phyloP scores from a whole-genome alignment of 2,888 invertebrate species.

The Hipparchia sbordonii region DNA sequence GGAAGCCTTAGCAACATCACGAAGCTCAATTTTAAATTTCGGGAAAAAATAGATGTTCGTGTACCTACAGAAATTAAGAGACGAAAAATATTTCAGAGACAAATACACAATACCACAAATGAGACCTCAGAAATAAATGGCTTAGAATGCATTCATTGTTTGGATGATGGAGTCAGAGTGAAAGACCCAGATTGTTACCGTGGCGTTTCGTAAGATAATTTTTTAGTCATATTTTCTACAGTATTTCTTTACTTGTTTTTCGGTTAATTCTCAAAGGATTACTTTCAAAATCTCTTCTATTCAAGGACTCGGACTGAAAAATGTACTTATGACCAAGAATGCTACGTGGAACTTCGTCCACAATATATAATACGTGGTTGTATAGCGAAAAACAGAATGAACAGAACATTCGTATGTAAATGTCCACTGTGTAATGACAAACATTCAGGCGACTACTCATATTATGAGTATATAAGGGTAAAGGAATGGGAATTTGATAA shows the following conservation, averaged over 20 bases:
- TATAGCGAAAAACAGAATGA: conserved; percentile 51
- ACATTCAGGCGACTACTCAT: conserved; percentile 51
- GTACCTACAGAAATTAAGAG: conserved; percentile 39
- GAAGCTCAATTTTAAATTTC: conserved; percentile 46
- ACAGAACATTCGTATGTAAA: conserved; percentile 67
- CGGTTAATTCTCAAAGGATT: not conserved
- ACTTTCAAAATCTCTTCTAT: not conserved
- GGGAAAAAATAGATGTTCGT: conserved; percentile 41
- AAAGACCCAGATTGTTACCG: conserved; percentile 52
- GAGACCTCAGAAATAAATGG: conserved; percentile 19
- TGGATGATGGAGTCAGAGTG: conserved; percentile 43
- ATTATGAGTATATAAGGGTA: conserved; percentile 57
- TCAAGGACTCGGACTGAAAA: conserved; percentile 33
- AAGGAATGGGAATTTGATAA: conserved; percentile 68
- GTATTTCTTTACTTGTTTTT: not conserved
- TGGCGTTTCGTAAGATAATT: conserved; percentile 51
- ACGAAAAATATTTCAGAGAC: conserved; percentile 22
- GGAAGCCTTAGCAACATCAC: conserved; percentile 46
- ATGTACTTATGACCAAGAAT: conserved; percentile 55
- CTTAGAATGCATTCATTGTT: conserved; percentile 54
- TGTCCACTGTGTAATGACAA: conserved; percentile 71
- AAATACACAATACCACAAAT: conserved; percentile 25
- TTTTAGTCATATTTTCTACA: conserved; percentile 3
- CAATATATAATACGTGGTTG: conserved; percentile 65
- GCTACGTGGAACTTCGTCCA: conserved; percentile 62